Evolutionary conservation across 2,113 vertebrate genomes (phyloP).

Genomic region (Podiceps cristatus): DNA sequence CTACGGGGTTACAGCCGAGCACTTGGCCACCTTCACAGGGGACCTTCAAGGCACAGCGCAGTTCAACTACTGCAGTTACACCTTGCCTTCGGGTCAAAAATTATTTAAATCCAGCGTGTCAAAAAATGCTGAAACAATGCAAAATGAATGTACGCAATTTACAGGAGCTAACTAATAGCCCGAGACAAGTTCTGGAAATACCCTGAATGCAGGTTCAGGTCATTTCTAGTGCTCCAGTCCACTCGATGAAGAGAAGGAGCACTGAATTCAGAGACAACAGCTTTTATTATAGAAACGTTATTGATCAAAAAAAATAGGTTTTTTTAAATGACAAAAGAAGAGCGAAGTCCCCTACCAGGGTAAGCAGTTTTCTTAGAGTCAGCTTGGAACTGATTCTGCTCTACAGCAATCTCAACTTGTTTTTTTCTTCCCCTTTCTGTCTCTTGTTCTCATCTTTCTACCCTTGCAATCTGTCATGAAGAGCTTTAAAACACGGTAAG

Average conservation of each 20-base stretch:
- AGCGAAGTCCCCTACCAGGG: background rate
- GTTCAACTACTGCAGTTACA: background rate
- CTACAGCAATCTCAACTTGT: background rate
- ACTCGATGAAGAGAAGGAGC: background rate
- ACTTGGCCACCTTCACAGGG: rapidly evolving
- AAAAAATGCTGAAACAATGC: background rate
- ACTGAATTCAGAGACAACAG: background rate
- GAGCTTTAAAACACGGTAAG: background rate
- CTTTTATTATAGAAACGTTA: background rate
- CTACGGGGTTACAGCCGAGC: background rate
- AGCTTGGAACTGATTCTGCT: background rate
- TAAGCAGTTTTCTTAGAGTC: background rate
- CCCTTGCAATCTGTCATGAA: background rate
- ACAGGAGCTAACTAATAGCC: background rate
- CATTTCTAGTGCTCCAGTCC: background rate
- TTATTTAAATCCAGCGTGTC: background rate
- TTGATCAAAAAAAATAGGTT: background rate
- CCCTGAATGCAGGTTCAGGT: background rate
- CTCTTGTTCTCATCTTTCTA: background rate
- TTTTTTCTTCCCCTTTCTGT: background rate
- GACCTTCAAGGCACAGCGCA: background rate
- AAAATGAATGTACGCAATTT: background rate
- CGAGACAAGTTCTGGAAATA: background rate
- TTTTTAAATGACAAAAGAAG: background rate
- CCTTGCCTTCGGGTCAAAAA: background rate